phyloP scores from a whole-genome alignment of 2,888 invertebrate species.

The Opisthograptis luteolata region DNA sequence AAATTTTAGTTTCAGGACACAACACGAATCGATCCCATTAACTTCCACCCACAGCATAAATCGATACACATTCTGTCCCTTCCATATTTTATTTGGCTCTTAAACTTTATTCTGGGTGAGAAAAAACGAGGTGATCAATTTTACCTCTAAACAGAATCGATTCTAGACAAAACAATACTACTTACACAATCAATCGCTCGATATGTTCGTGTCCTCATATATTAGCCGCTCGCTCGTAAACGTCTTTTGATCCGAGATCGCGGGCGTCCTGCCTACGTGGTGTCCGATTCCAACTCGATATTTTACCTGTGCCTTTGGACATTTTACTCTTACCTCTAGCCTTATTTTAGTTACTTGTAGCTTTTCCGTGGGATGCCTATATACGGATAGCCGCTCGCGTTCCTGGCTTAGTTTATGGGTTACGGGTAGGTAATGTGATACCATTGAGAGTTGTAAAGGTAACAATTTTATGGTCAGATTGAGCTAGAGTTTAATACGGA shows the following conservation, averaged over 20 bases:
- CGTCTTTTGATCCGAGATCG: slow-evolving; percentile 27
- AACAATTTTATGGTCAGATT: not conserved
- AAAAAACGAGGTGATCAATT: not conserved
- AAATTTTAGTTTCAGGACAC: too few relatives aligned
- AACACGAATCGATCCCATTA: not conserved
- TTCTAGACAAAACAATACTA: slow-evolving; percentile 1
- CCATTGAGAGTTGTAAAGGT: not conserved
- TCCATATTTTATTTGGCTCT: not conserved
- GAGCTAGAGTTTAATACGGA: too few relatives aligned
- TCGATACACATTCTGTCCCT: not conserved
- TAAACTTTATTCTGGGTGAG: not conserved
- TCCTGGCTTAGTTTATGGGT: slow-evolving; percentile 2
- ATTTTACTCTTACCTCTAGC: slow-evolving; percentile 8
- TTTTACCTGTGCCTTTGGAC: slow-evolving; percentile 12
- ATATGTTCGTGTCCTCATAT: slow-evolving; percentile 26
- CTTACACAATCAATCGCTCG: slow-evolving; percentile 6
- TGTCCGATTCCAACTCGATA: slow-evolving; percentile 8
- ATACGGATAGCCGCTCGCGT: not conserved
- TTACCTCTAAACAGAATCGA: not conserved
- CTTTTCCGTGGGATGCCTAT: slow-evolving; percentile 16
- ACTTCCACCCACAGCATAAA: not conserved
- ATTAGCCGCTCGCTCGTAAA: slow-evolving; percentile 26
- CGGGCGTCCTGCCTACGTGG: slow-evolving; percentile 33
- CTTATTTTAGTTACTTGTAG: slow-evolving; percentile 6
- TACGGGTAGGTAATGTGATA: slow-evolving; percentile 1